These are phyloP conservation scores for Chorisops tibialis DNA, from an alignment of 2,888 invertebrate genomes.

Conservation along the genomic window DNA sequence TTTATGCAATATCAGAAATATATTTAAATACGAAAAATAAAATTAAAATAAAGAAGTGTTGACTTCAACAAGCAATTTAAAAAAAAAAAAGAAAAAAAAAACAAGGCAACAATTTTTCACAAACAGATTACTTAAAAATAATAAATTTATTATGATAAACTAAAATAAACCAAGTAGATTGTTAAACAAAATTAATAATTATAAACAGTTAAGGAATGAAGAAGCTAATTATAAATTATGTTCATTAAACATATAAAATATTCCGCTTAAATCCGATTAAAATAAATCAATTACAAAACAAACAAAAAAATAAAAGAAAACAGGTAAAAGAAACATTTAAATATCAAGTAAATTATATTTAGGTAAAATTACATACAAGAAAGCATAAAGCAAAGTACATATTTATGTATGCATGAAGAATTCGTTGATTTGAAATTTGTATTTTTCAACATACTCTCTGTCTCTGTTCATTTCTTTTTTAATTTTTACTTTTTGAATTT, in stretches of 20 bases:
- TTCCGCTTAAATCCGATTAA: too few species aligned
- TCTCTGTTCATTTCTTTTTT: too few species aligned
- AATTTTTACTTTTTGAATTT: constrained; percentile 5
- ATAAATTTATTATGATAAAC: neutral
- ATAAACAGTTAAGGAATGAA: neutral
- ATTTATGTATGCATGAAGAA: neutral
- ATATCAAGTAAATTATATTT: too few species aligned
- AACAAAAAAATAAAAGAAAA: neutral
- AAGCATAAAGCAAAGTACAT: neutral
- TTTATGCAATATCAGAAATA: neutral
- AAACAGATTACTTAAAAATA: neutral
- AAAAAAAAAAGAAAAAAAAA: too few species aligned
- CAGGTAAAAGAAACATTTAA: too few species aligned
- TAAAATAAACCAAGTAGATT: too few species aligned
- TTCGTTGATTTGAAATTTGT: neutral
- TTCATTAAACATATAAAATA: neutral
- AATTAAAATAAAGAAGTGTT: neutral
- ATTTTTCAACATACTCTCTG: neutral
- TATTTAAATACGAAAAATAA: neutral
- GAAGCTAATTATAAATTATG: constrained; percentile 1
- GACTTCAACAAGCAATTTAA: constrained; percentile 7
- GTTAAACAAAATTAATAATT: neutral
- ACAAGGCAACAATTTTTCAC: constrained; percentile 7
- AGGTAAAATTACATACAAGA: neutral
- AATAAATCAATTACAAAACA: neutral